Base-by-base conservation (phyloP, 2,888 invertebrate genomes). In the Plemyria rubiginata region DNA sequence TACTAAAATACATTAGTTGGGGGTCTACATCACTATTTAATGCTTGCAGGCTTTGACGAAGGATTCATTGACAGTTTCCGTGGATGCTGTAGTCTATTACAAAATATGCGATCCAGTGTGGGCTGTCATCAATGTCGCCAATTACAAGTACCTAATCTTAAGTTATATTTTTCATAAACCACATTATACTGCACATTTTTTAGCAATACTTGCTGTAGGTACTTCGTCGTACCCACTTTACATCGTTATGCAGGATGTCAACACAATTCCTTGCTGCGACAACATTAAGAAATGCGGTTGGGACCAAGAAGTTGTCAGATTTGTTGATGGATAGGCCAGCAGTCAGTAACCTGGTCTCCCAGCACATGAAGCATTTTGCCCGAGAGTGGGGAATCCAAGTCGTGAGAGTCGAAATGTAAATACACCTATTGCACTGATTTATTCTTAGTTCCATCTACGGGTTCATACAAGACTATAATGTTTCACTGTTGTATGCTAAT, bases 61-160 rank as follows among this genome's bases (percentile, higher is more conserved):
- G 89, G 98, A 98, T 87, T 96, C 97, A 2, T 96, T 98, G 52
- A 98, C 98, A 0, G 97, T 98, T 4, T 95, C 96, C 6, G 98
- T 98, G 4, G 98, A 98, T 85, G 98, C 98, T 0, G 96, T 96
- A 12, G 95, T 96, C 48, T 96, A 96, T 82, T 96, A 96, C 82
- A 94, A 95, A 73, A 95, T 96, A 61, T 61, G 50, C 28, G 45
- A 55, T 51, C 60, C 60, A 22, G 54, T 61, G 12, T 61, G 60
- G 54, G 60, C 60, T 29, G 60, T 61, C 5, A 61, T 55, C 22
- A 61, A 61, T 54, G 60, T 61, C 7, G 45, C 51, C 6, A 50
- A 87, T 72, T 85, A 78, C 60, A 78, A 75, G 87, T 13, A 4
- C 0, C 5, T 41, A n/a, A n/a, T n/a, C n/a, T n/a, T n/a, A n/a